Percentiles rank a stretch among this genome's conserved stretches.
Conservation (phyloP, 2,888 invertebrate species). For the Drosophila kuntzei region DNA sequence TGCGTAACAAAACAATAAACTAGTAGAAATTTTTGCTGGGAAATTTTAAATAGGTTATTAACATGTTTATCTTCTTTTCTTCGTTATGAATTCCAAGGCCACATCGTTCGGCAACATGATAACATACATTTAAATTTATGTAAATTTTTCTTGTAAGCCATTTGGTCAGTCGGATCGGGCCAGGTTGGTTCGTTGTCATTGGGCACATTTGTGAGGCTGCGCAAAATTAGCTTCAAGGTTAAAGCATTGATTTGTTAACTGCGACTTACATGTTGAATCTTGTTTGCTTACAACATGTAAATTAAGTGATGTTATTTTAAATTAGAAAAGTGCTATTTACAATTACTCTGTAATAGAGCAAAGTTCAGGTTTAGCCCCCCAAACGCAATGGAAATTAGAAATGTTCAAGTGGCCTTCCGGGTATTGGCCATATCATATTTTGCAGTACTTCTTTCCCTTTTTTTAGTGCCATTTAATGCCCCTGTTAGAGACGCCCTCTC, state of each 20-base stretch:
- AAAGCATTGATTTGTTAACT: conserved; percentile 48
- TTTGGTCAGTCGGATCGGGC: conserved; percentile 43
- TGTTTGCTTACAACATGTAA: conserved; percentile 24
- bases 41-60: conserved; percentile 80
- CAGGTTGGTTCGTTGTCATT: conserved; percentile 3
- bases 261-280: conserved; percentile 23
- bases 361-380: too few species aligned
- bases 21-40: conserved; percentile 77
- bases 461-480: conserved; percentile 35
- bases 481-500: conserved; percentile 11
- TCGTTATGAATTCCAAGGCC: conserved; percentile 75
- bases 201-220: conserved; percentile 16
- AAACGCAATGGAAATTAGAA: background rate
- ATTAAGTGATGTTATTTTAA: conserved; percentile 21
- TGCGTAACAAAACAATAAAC: conserved; percentile 45
- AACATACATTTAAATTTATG: conserved; percentile 78
- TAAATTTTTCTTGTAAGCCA: conserved; percentile 55
- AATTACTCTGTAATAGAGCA: background rate
- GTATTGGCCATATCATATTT: conserved; percentile 27
- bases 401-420: conserved; percentile 6
- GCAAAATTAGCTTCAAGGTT: conserved; percentile 51
- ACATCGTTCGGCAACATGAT: conserved; percentile 62
- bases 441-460: conserved; percentile 9
- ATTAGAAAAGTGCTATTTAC: background rate
- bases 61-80: conserved; percentile 76